Evolutionary conservation across 2,113 vertebrate species (phyloP).

Genomic region (Holacanthus passer): DNA sequence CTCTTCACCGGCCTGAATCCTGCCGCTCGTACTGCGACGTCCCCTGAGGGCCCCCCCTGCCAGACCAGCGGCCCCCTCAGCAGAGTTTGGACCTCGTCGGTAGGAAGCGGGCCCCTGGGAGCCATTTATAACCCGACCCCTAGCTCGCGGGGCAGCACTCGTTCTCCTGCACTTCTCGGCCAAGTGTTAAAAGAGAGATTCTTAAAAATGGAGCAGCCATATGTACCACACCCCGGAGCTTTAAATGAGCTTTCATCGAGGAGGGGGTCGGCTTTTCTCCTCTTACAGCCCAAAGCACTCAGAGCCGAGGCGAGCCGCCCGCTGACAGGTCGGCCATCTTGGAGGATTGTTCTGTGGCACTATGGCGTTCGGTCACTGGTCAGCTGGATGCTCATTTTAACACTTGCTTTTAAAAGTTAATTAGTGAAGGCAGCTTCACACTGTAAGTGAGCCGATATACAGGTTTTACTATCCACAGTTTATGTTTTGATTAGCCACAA

Average conservation of each 20-base stretch:
- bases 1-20: slow-evolving; percentile 53
- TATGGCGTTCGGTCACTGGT: background rate
- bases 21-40: background rate
- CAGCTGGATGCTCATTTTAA: background rate
- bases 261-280: slow-evolving; percentile 61
- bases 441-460: background rate
- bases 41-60: slow-evolving; percentile 7
- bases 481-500: no score
- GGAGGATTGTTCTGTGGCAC: slow-evolving; percentile 38
- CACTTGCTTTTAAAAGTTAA: background rate
- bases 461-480: background rate
- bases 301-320: slow-evolving; percentile 51
- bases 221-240: slow-evolving; percentile 47
- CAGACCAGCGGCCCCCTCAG: background rate
- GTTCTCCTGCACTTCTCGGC: slow-evolving; percentile 71
- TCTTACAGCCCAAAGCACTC: slow-evolving; percentile 67
- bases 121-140: slow-evolving; percentile 71
- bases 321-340: slow-evolving; percentile 76
- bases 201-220: slow-evolving; percentile 77
- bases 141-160: slow-evolving; percentile 61
- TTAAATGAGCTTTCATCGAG: slow-evolving; percentile 79
- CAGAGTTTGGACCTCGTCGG: slow-evolving; percentile 73
- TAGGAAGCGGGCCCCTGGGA: slow-evolving; percentile 71
- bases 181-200: slow-evolving; percentile 84
- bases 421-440: background rate